phyloP scores from a whole-genome alignment of 2,888 invertebrate species.

The Diarsia rubi region DNA sequence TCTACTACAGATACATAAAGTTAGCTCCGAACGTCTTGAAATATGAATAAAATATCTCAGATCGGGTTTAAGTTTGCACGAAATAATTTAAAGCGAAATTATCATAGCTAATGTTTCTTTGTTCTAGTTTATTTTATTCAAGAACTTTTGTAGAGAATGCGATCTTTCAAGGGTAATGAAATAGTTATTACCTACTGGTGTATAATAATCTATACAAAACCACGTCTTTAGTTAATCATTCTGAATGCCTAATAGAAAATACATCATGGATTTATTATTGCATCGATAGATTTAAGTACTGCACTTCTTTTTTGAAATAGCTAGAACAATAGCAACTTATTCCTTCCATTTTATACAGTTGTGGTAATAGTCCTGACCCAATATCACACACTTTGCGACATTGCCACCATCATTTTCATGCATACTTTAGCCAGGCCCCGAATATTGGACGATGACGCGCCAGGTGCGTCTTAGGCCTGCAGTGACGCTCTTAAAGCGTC shows the following conservation, averaged over 20 bases:
- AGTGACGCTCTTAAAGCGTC: no score
- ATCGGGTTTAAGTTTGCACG: constrained; percentile 11
- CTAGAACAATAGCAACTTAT: no score
- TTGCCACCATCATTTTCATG: no score
- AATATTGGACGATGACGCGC: no score
- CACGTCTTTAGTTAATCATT: background rate
- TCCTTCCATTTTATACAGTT: no score
- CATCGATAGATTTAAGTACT: no score
- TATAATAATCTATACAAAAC: background rate
- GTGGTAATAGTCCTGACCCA: background rate
- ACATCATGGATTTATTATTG: no score
- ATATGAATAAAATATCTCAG: constrained; percentile 56
- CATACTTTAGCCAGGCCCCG: no score
- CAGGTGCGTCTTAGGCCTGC: no score
- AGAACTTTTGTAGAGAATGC: background rate
- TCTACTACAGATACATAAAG: constrained; percentile 34
- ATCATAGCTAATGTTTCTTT: constrained; percentile 35
- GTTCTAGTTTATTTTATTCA: constrained; percentile 1
- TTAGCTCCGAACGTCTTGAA: constrained; percentile 26
- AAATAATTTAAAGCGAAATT: constrained; percentile 46
- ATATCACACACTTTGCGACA: no score
- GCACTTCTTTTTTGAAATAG: no score
- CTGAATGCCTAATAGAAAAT: no score
- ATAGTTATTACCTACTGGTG: background rate
- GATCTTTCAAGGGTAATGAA: background rate